These are phyloP conservation scores for Onychorhynchus coronatus DNA, from an alignment of 2,113 vertebrate genomes.

Conservation along the genomic window DNA sequence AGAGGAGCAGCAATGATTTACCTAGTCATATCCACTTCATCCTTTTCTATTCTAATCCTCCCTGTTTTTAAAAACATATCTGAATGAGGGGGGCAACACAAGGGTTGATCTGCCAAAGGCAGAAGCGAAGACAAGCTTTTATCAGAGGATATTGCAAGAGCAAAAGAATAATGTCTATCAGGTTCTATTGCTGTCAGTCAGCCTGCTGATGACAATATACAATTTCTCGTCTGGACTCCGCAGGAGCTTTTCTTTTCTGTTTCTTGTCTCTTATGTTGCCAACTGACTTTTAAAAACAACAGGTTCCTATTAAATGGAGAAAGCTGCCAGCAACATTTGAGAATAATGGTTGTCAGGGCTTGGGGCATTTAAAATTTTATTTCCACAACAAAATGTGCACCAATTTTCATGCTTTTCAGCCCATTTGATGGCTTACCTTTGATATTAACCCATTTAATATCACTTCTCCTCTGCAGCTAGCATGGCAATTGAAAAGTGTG, in stretches of 20 bases:
- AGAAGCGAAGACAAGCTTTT: background rate
- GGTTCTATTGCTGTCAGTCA: slow-evolving; percentile 1
- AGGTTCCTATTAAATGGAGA: slow-evolving; percentile 30
- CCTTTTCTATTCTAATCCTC: background rate
- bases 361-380: background rate
- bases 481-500: background rate
- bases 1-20: background rate
- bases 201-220: background rate
- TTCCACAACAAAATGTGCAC: slow-evolving; percentile 15
- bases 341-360: background rate
- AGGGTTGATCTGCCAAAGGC: background rate
- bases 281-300: slow-evolving; percentile 44
- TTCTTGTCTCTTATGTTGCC: slow-evolving; percentile 24
- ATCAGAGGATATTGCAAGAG: background rate
- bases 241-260: background rate
- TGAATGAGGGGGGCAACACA: background rate
- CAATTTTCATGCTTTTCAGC: background rate
- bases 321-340: slow-evolving; percentile 29
- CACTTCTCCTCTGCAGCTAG: background rate
- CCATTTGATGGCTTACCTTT: background rate
- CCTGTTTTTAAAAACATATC: background rate
- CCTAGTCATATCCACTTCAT: background rate
- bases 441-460: background rate
- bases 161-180: background rate
- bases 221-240: background rate